phyloP scores from a whole-genome alignment of 2,888 invertebrate species.

The Ectemnius cavifrons region DNA sequence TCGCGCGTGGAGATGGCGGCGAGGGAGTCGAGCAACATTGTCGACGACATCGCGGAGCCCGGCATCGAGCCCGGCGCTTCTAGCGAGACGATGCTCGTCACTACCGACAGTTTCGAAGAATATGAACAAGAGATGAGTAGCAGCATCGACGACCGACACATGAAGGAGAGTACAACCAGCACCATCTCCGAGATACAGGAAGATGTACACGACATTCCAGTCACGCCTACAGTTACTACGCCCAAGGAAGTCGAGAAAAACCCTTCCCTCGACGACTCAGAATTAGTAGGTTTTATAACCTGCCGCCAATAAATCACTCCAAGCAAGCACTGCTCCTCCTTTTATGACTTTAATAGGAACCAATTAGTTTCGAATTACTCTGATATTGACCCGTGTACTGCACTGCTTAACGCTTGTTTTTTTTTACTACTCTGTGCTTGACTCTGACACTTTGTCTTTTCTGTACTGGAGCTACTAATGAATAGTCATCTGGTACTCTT shows the following conservation, averaged over 20 bases:
- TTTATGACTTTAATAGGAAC: no score
- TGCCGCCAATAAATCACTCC: neutral
- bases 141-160: slow-evolving; percentile 81
- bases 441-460: no score
- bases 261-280: slow-evolving; percentile 56
- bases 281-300: slow-evolving; percentile 60
- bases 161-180: slow-evolving; percentile 80
- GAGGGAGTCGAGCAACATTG: slow-evolving; percentile 62
- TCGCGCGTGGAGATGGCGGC: slow-evolving; percentile 62
- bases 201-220: slow-evolving; percentile 77
- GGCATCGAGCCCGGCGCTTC: slow-evolving; percentile 81
- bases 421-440: no score
- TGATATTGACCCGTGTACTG: no score
- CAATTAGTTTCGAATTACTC: no score
- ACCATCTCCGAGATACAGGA: slow-evolving; percentile 82
- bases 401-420: no score
- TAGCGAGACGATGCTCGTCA: slow-evolving; percentile 84
- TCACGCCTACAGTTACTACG: slow-evolving; percentile 40
- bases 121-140: slow-evolving; percentile 84
- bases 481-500: no score
- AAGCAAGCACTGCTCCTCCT: neutral
- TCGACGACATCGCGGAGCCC: slow-evolving; percentile 70
- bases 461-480: no score
- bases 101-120: slow-evolving; percentile 86
- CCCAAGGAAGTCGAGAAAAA: slow-evolving; percentile 50